These are phyloP conservation scores for Prosapia bicincta DNA, from an alignment of 2,888 invertebrate genomes.

Conservation along the genomic window DNA sequence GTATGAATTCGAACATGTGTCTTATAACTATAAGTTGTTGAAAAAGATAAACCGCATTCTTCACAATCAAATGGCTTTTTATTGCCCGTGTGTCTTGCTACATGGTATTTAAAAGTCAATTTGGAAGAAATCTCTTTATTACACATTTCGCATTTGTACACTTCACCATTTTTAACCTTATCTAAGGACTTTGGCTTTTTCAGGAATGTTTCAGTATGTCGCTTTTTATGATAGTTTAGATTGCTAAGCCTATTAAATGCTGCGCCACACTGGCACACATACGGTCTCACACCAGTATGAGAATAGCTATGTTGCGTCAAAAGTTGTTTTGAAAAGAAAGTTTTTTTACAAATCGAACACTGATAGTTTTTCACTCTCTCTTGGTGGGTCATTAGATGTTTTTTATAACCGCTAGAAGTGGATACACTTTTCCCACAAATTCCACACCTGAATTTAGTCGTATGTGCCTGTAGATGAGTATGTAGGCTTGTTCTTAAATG, in stretches of 20 bases:
- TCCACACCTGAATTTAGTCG: background rate
- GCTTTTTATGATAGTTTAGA: background rate
- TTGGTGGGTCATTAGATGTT: background rate
- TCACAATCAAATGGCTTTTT: background rate
- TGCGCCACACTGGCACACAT: background rate
- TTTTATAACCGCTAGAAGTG: background rate
- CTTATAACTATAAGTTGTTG: background rate
- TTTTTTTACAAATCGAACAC: background rate
- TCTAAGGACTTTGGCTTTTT: background rate
- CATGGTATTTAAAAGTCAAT: background rate
- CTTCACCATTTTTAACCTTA: background rate
- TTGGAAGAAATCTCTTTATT: background rate
- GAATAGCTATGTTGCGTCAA: background rate
- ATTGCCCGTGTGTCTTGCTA: background rate
- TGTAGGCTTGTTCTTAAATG: background rate
- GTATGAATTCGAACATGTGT: background rate
- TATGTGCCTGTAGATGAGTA: background rate
- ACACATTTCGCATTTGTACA: background rate
- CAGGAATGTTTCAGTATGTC: background rate
- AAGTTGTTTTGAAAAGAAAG: background rate
- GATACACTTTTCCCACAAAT: background rate
- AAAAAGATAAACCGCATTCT: background rate
- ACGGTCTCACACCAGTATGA: background rate
- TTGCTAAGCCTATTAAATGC: background rate
- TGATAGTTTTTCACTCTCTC: background rate